Conservation (phyloP, 2,113 vertebrate species). For the Leucoraja erinaceus region DNA sequence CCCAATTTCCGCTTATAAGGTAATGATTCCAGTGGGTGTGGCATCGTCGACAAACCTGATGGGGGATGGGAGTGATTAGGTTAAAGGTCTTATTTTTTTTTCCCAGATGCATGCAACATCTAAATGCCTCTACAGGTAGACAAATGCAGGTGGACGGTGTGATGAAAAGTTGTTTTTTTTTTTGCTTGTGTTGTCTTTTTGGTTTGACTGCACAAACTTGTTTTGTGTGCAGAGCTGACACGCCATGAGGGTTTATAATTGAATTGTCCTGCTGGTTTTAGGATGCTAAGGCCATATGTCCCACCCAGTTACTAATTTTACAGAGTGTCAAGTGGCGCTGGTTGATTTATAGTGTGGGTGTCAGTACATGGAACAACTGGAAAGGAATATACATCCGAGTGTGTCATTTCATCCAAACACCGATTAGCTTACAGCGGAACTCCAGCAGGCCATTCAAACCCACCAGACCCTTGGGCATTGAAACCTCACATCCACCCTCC, state of each 20-base stretch:
- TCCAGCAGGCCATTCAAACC: background rate
- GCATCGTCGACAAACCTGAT: background rate
- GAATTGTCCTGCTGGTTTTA: background rate
- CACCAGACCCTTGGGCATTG: background rate
- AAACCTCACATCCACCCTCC: background rate
- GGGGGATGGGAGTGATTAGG: background rate
- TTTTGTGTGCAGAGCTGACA: background rate
- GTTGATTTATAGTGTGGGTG: background rate
- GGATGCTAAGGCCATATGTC: background rate
- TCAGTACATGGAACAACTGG: background rate
- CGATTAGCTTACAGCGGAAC: background rate
- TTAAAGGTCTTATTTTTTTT: background rate
- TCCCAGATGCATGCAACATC: background rate
- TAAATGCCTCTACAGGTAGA: background rate
- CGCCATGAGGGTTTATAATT: background rate
- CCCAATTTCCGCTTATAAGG: background rate
- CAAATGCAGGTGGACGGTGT: background rate
- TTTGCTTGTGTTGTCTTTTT: background rate
- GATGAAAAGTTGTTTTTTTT: background rate
- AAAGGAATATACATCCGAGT: background rate
- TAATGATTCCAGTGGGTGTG: conserved; percentile 25
- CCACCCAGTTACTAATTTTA: background rate
- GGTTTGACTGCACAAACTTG: background rate
- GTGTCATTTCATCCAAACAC: background rate
- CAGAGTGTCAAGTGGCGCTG: background rate